Evolutionary conservation across 2,888 invertebrate species (phyloP), one percentile per base, ranked within the genome.

Genomic region (Macrostomum cliftonense): DNA sequence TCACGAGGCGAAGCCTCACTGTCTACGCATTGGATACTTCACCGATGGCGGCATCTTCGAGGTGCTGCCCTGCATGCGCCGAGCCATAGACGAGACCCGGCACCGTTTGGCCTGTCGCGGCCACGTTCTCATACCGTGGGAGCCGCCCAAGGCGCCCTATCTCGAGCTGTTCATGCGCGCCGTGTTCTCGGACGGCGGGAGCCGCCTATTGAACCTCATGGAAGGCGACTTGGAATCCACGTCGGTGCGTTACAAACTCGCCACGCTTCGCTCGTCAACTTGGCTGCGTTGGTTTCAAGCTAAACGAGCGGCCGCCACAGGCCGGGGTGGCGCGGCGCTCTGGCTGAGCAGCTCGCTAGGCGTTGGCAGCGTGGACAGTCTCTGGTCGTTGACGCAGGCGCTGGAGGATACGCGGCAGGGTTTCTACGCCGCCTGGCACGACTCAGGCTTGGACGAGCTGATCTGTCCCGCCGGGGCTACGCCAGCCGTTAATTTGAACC

Each of bases 381-480:
- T n/a, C n/a, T 28, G 28, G 28, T 9, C 4, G 4, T 28, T 28
- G 28, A 9, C 45, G 63, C 58, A 42, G 44, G 52, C 14, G 56
- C 56, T 12, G 61, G 64, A 42, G 49, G 28, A 28, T 9, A 9
- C 28, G 5, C 4, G 28, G 28, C 28, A 9, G 49, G 11, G 62
- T 63, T 51, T 46, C 52, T 14, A 17, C 51, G 12, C 52, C 58
- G 56, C 57, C 57, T 42, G 42, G 37, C 21, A 38, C 40, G 1
- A 16, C 2, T 7, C 61, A 59, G 61, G 52, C 54, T 21, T 70
- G 37, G 70, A 70, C 52, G 62, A 63, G 1, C 54, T 71, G 9
- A 54, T 71, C 20, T 64, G 64, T 47, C 70, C 70, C 1, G 58
- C 61, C 12, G 66, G 65, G 46, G 16, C 51, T 11, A 28, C 17